Evolutionary conservation across 2,888 invertebrate species (phyloP).

Genomic region (Ariolimax columbianus): DNA sequence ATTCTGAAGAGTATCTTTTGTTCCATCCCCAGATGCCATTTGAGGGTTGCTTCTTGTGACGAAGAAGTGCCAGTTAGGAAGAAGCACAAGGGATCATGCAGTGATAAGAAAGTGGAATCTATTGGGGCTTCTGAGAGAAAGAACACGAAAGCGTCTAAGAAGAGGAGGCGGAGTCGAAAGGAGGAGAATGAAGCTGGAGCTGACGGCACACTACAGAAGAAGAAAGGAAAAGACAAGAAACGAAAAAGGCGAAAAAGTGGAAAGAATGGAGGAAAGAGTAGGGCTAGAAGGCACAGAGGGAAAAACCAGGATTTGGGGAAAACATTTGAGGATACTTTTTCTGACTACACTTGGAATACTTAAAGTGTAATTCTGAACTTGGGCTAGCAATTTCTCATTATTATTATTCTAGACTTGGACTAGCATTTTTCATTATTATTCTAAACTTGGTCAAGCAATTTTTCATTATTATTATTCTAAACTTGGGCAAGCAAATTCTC

Average conservation of each 20-base stretch:
- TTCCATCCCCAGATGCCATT: slow-evolving; percentile 34
- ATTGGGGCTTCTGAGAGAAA: background rate
- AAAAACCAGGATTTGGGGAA: background rate
- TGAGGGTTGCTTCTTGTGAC: slow-evolving; percentile 42
- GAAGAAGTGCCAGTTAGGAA: slow-evolving; percentile 31
- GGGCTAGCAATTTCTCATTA: background rate
- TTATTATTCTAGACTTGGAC: too few species aligned
- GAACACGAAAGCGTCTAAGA: slow-evolving; percentile 5
- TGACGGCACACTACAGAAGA: background rate
- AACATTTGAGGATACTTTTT: slow-evolving; percentile 37
- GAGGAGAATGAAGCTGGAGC: slow-evolving; percentile 4
- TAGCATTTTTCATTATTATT: too few species aligned
- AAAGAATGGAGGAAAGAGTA: slow-evolving; percentile 22
- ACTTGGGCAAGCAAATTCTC: too few species aligned
- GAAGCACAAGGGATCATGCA: slow-evolving; percentile 33
- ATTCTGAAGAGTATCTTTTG: background rate
- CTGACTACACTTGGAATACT: slow-evolving; percentile 35
- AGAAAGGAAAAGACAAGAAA: slow-evolving; percentile 16
- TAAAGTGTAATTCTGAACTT: background rate
- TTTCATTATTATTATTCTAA: too few species aligned
- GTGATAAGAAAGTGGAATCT: background rate
- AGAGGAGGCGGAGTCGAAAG: background rate
- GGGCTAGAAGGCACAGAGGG: slow-evolving; percentile 21
- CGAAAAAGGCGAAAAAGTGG: slow-evolving; percentile 28
- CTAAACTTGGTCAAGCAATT: too few species aligned